A percentile compares a stretch with the other conserved stretches of the same genome.
These are phyloP conservation scores for Brachirus orientalis DNA, from an alignment of 2,113 vertebrate genomes.

Conservation along the genomic window DNA sequence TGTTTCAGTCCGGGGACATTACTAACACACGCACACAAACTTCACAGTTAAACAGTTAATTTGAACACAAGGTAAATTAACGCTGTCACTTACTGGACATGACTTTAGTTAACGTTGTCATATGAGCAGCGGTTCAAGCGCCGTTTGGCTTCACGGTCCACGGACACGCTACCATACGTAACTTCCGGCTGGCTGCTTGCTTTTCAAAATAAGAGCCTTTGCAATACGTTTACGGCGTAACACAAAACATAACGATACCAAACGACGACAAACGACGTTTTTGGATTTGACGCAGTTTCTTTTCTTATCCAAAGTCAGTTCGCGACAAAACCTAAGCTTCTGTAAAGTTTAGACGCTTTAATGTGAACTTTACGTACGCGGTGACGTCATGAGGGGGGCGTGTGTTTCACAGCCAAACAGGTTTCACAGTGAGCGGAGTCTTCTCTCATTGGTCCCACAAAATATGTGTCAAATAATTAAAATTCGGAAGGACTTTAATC, in stretches of 20 bases:
- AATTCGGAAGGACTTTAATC: too few species aligned
- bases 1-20: not conserved
- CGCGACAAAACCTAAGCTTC: accelerated
- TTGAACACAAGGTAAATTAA: not conserved
- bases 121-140: constrained; percentile 21
- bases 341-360: not conserved
- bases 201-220: constrained; percentile 67
- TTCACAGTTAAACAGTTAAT: not conserved
- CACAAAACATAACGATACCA: too few species aligned
- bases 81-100: constrained; percentile 79
- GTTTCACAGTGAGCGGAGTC: not conserved
- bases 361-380: constrained; percentile 11
- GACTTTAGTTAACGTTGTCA: constrained; percentile 65
- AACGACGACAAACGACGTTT: not conserved
- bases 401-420: constrained; percentile 18
- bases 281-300: accelerated
- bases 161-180: not conserved
- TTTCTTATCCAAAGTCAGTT: accelerated
- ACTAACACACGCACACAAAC: not conserved
- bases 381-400: not conserved
- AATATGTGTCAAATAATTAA: not conserved
- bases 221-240: accelerated
- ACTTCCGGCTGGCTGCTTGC: constrained; percentile 2
- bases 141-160: not conserved
- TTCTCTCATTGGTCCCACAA: not conserved